Base-by-base conservation (phyloP, 2,888 invertebrate genomes). In the Lysandra coridon region DNA sequence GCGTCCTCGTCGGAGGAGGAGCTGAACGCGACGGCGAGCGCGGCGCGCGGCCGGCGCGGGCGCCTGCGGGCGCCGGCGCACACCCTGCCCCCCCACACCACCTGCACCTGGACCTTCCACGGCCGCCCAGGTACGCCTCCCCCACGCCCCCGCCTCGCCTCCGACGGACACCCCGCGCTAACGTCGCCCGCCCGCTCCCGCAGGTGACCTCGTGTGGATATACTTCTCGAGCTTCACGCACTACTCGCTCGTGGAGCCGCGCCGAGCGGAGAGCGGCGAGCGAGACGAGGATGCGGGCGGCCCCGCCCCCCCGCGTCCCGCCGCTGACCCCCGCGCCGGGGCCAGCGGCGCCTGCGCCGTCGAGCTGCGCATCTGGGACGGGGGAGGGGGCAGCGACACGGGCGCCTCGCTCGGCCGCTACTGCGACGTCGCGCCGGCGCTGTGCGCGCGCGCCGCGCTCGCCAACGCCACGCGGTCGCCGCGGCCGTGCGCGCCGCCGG, bases 221-320 rank as follows among this genome's bases (percentile, higher is more conserved):
- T 98, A 97, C 90, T 98, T 98, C 89, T 96, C 97, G 82, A 97
- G 97, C 82, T 98, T 97, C 92, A 97, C 97, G 84, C 97, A 98
- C 85, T 96, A 97, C 86, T 97, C 97, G 82, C 92, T 97, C 81
- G 94, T 96, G 84, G 94, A 93, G 80, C 85, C 87, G 79, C 88
- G 89, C 2, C 89, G 91, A 5, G 93, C 93, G 81, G 96, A 96
- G 81, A 95, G 95, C 86, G 94, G 92, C 81, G 96, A 96, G 86
- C 94, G 95, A 23, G 92, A 89, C 49, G 89, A 90, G 30, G 94
- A 92, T 2, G 85, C 78, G 3, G 77, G 80, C 1, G 82, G 78
- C 4, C 80, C 81, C 64, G 30, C 79, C 37, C 75, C 84, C 23
- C 78, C 86, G 80, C 80, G 84, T 37, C 78, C 82, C 79, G 76